These are phyloP conservation scores for Rutpela maculata DNA, from an alignment of 2,888 invertebrate species.

Conservation along the genomic window DNA sequence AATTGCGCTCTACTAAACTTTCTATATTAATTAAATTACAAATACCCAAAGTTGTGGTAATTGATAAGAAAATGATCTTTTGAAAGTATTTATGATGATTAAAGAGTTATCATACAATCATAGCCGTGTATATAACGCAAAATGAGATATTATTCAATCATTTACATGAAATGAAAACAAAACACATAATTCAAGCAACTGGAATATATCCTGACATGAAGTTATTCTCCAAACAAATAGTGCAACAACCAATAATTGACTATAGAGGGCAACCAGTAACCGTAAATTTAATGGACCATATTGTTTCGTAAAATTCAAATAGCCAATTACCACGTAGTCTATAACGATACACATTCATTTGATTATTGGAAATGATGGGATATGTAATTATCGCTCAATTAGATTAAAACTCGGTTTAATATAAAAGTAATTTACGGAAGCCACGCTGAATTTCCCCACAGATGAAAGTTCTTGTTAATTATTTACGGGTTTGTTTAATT, in stretches of 20 bases:
- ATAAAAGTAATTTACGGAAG: slow-evolving; percentile 42
- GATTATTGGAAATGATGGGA: slow-evolving; percentile 46
- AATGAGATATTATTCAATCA: not conserved
- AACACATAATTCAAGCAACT: not conserved
- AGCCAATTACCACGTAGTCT: slow-evolving; percentile 39
- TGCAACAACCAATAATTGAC: slow-evolving; percentile 38
- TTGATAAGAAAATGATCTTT: too few species aligned
- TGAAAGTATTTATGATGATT: too few species aligned
- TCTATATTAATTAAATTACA: too few species aligned
- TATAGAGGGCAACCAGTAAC: slow-evolving; percentile 31
- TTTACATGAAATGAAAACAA: not conserved
- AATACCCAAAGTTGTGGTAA: too few species aligned
- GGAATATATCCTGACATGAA: not conserved
- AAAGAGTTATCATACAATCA: too few species aligned
- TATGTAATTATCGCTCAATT: slow-evolving; percentile 54
- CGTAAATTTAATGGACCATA: slow-evolving; percentile 47
- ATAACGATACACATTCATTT: slow-evolving; percentile 51
- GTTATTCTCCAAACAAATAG: slow-evolving; percentile 9
- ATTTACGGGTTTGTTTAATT: slow-evolving; percentile 42
- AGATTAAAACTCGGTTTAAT: slow-evolving; percentile 54
- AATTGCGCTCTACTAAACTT: too few species aligned
- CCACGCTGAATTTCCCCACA: slow-evolving; percentile 48
- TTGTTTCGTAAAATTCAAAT: slow-evolving; percentile 39
- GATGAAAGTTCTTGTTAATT: slow-evolving; percentile 45
- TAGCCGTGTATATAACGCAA: not conserved